Percentiles rank a stretch among this genome's conserved stretches.
phyloP scores from a whole-genome alignment of 2,888 invertebrate genomes.

The Pandemis heparana region DNA sequence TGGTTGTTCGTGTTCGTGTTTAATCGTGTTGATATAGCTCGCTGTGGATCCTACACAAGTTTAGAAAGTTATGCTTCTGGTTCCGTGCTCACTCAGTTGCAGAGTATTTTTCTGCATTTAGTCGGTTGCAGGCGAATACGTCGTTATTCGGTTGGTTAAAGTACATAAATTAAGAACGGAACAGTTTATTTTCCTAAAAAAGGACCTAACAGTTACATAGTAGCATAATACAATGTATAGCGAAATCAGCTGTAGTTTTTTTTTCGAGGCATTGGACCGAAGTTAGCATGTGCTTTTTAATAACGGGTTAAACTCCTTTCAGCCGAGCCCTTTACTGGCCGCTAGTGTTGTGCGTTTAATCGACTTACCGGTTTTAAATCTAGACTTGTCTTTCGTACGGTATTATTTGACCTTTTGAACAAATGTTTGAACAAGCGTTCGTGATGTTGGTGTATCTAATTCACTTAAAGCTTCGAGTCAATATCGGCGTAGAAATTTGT shows the following conservation, averaged over 20 bases:
- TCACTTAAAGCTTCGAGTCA: constrained; percentile 9
- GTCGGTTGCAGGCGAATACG: constrained; percentile 19
- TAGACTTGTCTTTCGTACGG: constrained; percentile 27
- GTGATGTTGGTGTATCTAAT: constrained; percentile 20
- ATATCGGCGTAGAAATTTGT: constrained; percentile 13
- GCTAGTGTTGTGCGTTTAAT: constrained; percentile 50
- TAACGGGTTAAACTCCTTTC: constrained; percentile 35
- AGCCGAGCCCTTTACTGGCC: constrained; percentile 44
- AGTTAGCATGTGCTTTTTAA: constrained; percentile 20
- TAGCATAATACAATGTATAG: neutral
- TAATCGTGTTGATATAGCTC: constrained; percentile 28
- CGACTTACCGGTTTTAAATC: constrained; percentile 47
- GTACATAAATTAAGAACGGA: constrained; percentile 43
- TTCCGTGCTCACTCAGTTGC: constrained; percentile 42
- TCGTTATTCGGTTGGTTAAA: constrained; percentile 49
- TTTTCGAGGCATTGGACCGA: constrained; percentile 1
- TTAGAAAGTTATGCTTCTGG: constrained; percentile 61
- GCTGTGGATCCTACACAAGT: constrained; percentile 47
- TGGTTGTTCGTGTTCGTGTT: constrained; percentile 42
- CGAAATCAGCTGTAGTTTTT: constrained; percentile 31
- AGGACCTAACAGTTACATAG: neutral
- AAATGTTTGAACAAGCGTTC: constrained; percentile 4
- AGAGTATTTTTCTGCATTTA: constrained; percentile 21
- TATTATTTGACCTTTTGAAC: constrained; percentile 18
- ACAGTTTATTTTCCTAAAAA: constrained; percentile 24